A percentile compares a stretch with the other conserved stretches of the same genome.
Evolutionary conservation across 1,140 invertebrate genomes (phyloP).

Genomic region (Scaptomyza montana): DNA sequence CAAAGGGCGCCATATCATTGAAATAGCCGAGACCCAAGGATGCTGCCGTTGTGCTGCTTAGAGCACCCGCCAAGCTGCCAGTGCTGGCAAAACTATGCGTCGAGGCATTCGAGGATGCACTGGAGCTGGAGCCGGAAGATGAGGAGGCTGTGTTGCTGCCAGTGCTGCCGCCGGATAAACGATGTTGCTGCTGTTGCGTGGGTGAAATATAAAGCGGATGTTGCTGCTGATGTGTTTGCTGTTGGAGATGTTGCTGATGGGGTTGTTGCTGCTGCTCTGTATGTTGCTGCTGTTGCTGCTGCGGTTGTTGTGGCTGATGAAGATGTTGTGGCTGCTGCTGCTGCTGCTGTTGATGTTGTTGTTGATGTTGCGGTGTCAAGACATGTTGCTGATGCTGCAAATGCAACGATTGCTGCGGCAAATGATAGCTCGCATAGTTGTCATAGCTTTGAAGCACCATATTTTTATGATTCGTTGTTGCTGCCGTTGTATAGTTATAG

Average conservation of each 20-base stretch:
- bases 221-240: slow-evolving; percentile 38
- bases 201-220: slow-evolving; percentile 39
- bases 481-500: slow-evolving; percentile 48
- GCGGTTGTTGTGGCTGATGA: slow-evolving; percentile 43
- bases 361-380: slow-evolving; percentile 50
- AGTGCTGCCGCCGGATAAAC: slow-evolving; percentile 77
- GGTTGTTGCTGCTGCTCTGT: slow-evolving; percentile 36
- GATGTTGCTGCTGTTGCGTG: slow-evolving; percentile 59
- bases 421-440: slow-evolving; percentile 73
- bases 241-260: slow-evolving; percentile 35
- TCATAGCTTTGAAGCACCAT: slow-evolving; percentile 80
- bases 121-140: slow-evolving; percentile 70
- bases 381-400: slow-evolving; percentile 50
- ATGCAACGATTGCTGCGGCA: slow-evolving; percentile 53
- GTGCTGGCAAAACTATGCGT: slow-evolving; percentile 51
- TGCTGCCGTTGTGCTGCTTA: slow-evolving; percentile 71
- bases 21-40: slow-evolving; percentile 77
- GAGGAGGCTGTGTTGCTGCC: slow-evolving; percentile 70
- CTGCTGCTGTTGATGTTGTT: slow-evolving; percentile 50
- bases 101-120: slow-evolving; percentile 61
- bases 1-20: slow-evolving; percentile 75
- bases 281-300: slow-evolving; percentile 44
- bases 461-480: slow-evolving; percentile 34
- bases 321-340: slow-evolving; percentile 47
- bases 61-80: slow-evolving; percentile 53